These are phyloP conservation scores for Drosophila jambulina DNA, from an alignment of 1,140 invertebrate species.

Conservation along the genomic window DNA sequence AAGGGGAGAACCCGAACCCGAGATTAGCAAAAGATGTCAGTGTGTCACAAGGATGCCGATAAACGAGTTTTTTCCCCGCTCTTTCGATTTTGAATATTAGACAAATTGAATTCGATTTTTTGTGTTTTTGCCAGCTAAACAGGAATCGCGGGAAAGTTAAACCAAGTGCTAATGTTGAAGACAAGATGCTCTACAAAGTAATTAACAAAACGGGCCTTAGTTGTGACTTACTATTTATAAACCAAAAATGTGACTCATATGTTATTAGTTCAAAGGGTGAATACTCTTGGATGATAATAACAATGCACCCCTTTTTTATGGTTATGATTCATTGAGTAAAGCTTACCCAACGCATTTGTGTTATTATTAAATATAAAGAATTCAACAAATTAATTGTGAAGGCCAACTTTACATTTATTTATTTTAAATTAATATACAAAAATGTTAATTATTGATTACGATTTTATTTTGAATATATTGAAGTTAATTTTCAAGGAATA, in stretches of 20 bases:
- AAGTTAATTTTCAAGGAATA: too few relatives aligned
- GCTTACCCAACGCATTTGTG: neutral
- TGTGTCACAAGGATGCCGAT: constrained; percentile 77
- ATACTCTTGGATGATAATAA: neutral
- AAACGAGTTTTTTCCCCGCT: constrained; percentile 57
- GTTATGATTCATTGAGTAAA: neutral
- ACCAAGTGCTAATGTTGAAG: constrained; percentile 3
- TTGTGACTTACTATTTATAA: neutral
- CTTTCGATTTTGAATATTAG: constrained; percentile 71
- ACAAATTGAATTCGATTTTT: constrained; percentile 59
- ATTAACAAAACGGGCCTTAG: too few relatives aligned
- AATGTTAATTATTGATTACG: too few relatives aligned
- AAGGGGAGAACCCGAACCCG: neutral
- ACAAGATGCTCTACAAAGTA: constrained; percentile 16
- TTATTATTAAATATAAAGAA: too few relatives aligned
- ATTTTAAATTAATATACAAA: too few relatives aligned
- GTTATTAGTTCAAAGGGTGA: neutral
- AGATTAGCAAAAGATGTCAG: constrained; percentile 71
- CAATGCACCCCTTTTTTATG: neutral
- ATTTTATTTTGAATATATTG: too few relatives aligned
- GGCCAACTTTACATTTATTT: too few relatives aligned
- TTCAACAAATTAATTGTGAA: too few relatives aligned
- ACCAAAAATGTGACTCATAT: neutral
- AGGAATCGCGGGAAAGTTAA: constrained; percentile 44
- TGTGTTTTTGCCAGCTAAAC: constrained; percentile 24